Evolutionary conservation across 2,797 vertebrate genomes (phyloP).

Genomic region (Atherinosoma microstoma): DNA sequence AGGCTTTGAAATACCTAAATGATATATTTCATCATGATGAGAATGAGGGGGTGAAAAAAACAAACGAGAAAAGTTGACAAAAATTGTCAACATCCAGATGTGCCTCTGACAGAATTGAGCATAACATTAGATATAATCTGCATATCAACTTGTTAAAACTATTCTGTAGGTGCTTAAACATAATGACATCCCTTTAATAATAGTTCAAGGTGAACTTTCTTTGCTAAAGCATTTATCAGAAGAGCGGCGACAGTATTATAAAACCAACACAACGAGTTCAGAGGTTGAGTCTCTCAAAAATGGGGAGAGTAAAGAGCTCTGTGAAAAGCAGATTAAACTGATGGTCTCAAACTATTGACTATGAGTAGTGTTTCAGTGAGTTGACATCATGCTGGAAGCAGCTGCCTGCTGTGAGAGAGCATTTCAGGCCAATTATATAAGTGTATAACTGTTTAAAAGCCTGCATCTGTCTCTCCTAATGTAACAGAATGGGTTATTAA

Average conservation of each 20-base stretch:
- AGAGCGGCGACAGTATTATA: slow-evolving; percentile 23
- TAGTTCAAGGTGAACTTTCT: background rate
- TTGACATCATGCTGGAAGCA: slow-evolving; percentile 54
- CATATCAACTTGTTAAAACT: background rate
- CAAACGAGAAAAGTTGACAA: too few relatives aligned
- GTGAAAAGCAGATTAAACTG: slow-evolving; percentile 65
- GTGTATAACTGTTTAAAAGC: slow-evolving; percentile 29
- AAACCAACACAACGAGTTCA: slow-evolving; percentile 27
- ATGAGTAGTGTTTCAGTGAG: slow-evolving; percentile 46
- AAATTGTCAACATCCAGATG: background rate
- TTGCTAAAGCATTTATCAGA: slow-evolving; percentile 28
- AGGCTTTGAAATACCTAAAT: background rate
- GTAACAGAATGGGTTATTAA: slow-evolving; percentile 2
- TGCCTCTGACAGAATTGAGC: background rate
- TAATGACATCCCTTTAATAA: background rate
- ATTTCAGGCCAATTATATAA: slow-evolving; percentile 55
- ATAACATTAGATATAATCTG: background rate
- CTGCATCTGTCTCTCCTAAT: slow-evolving; percentile 26
- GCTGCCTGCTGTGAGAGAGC: slow-evolving; percentile 45
- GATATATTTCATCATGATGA: background rate
- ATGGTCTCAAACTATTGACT: slow-evolving; percentile 50
- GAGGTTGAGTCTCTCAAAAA: slow-evolving; percentile 37
- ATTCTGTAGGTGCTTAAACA: background rate
- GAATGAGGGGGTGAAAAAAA: slow-evolving; percentile 33
- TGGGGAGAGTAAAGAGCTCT: slow-evolving; percentile 19